Percentiles rank a stretch among this genome's conserved stretches.
phyloP scores from a whole-genome alignment of 2,888 invertebrate genomes.

The Troides oblongomaculatus region DNA sequence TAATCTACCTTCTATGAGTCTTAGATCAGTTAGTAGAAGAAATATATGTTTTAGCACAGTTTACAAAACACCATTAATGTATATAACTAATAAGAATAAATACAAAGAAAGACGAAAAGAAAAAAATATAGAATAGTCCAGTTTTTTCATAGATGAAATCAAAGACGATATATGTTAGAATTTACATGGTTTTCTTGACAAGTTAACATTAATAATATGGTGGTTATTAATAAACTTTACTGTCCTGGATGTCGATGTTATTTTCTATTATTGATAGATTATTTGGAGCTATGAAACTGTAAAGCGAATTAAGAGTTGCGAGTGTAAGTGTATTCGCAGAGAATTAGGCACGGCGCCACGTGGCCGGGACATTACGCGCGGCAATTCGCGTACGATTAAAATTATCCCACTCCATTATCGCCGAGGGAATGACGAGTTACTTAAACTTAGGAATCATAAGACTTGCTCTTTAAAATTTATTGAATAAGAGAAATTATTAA shows the following conservation, averaged over 20 bases:
- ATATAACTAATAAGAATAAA: too few species aligned
- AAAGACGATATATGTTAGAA: neutral
- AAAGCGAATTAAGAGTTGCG: slow-evolving; percentile 49
- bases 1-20: neutral
- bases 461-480: slow-evolving; percentile 28
- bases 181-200: neutral
- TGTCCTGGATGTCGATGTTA: neutral
- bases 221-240: neutral
- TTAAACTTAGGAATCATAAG: slow-evolving; percentile 41
- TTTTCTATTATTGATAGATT: slow-evolving; percentile 17
- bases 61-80: neutral
- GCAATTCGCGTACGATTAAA: slow-evolving; percentile 77
- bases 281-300: slow-evolving; percentile 40
- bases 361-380: slow-evolving; percentile 64
- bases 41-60: too few species aligned
- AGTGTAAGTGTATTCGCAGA: slow-evolving; percentile 49
- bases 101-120: too few species aligned
- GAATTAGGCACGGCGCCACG: slow-evolving; percentile 64
- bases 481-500: neutral
- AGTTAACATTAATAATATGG: neutral
- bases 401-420: slow-evolving; percentile 76
- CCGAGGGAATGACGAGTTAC: slow-evolving; percentile 61
- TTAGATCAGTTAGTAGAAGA: neutral
- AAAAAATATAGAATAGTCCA: neutral
- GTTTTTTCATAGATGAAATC: neutral